Evolutionary conservation across 2,797 vertebrate species (phyloP), one percentile per base, ranked within the genome.

Genomic region (Thaleichthys pacificus): DNA sequence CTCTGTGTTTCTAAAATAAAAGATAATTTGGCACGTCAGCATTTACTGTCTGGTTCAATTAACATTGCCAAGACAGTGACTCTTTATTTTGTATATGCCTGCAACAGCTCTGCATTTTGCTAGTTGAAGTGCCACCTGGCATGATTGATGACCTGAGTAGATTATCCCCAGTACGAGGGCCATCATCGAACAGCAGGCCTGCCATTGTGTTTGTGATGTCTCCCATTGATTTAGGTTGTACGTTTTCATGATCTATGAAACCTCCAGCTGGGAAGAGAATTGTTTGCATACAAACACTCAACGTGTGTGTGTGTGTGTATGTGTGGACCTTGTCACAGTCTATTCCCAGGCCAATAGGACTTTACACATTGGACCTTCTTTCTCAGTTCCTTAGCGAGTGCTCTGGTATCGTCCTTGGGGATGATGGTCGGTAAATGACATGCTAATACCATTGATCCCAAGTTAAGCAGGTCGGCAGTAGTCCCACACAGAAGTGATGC

Each of bases 201-300:
- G 85, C 88, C 85, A 86, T 86, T 89, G 87, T 87, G 88, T 86
- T 89, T 88, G 84, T 89, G 89, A 89, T 89, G 89, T 89, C 89
- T 91, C 91, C 89, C 87, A 89, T 92, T 91, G 88, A 92, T 92
- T 91, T 91, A 90, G 90, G 89, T 91, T 84, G 87, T 88, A 90
- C 87, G 88, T 86, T 90, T 91, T 91, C 87, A 92, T 91, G 89
- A 92, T 92, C 89, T 91, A 92, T 93, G 91, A 91, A 92, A 85
- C 87, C 87, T 82, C 88, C 91, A 91, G 89, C 88, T 91, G 90
- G 84, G 88, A 87, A 86, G 90, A 89, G 89, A 89, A 89, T 88
- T 87, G 86, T 90, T 91, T 26, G 89, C 86, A 88, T 82, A 88
- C 82, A 79, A 89, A 90, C 84, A 85, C 85, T 90, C 89, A 86